These are phyloP conservation scores for Hoplias malabaricus DNA, from an alignment of 2,113 vertebrate genomes.

Conservation along the genomic window DNA sequence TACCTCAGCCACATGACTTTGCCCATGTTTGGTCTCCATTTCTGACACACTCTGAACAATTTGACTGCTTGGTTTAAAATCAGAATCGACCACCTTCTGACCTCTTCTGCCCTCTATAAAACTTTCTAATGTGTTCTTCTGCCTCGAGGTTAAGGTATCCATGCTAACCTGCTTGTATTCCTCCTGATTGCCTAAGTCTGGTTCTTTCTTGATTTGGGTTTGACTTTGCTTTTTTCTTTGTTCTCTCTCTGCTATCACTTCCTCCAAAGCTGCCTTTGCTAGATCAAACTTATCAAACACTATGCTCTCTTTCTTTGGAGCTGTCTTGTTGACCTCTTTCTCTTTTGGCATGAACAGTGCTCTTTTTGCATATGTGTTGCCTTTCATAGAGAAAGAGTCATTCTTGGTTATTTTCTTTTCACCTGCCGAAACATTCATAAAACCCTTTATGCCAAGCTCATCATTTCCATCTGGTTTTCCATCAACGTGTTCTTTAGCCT, in stretches of 20 bases:
- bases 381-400: slow-evolving; percentile 65
- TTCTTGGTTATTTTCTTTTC: slow-evolving; percentile 65
- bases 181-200: neutral
- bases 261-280: slow-evolving; percentile 71
- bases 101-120: slow-evolving; percentile 58
- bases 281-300: slow-evolving; percentile 65
- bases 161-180: slow-evolving; percentile 35
- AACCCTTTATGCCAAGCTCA: neutral
- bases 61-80: slow-evolving; percentile 35
- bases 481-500: slow-evolving; percentile 61
- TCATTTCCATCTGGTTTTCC: slow-evolving; percentile 49
- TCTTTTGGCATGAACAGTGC: slow-evolving; percentile 63
- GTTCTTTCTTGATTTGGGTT: slow-evolving; percentile 22
- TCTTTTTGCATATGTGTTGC: slow-evolving; percentile 67
- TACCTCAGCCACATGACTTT: slow-evolving; percentile 43
- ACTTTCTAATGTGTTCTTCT: slow-evolving; percentile 53
- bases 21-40: slow-evolving; percentile 52
- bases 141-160: slow-evolving; percentile 33
- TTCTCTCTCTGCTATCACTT: slow-evolving; percentile 68
- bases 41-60: slow-evolving; percentile 60
- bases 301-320: slow-evolving; percentile 48
- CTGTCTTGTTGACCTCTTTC: slow-evolving; percentile 47
- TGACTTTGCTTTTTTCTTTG: slow-evolving; percentile 44
- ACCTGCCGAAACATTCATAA: slow-evolving; percentile 48
- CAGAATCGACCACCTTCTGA: slow-evolving; percentile 40